Evolutionary conservation across 2,113 vertebrate species (phyloP).

Genomic region (Halichoerus grypus): DNA sequence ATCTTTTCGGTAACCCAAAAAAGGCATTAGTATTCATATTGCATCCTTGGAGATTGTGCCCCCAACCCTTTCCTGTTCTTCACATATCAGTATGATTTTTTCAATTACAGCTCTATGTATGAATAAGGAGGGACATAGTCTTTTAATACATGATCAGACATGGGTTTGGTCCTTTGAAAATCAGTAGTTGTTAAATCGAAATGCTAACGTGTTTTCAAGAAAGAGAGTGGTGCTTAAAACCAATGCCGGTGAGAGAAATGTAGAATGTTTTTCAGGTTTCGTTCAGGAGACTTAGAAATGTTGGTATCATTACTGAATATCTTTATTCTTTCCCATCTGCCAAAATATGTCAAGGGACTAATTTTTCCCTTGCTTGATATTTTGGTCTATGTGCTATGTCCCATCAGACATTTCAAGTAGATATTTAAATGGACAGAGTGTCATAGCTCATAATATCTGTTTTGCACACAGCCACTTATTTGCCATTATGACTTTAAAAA

Average conservation of each 20-base stretch:
- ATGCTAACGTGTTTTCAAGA: conserved; percentile 51
- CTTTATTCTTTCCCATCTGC: conserved; percentile 64
- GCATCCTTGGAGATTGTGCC: neutral
- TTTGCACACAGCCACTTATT: neutral
- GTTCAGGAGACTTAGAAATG: conserved; percentile 24
- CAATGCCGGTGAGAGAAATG: neutral
- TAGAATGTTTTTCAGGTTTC: neutral
- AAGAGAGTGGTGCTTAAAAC: conserved; percentile 41
- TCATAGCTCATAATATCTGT: conserved; percentile 50
- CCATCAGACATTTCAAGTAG: conserved; percentile 52
- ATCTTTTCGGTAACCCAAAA: neutral
- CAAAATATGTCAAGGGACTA: conserved; percentile 45
- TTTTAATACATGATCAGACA: neutral
- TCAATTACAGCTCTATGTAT: neutral
- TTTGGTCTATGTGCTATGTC: conserved; percentile 12
- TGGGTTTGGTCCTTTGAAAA: conserved; percentile 30
- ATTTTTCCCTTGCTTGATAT: conserved; percentile 52
- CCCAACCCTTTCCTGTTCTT: neutral
- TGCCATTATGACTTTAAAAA: conserved; percentile 3
- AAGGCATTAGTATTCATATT: neutral
- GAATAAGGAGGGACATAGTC: neutral
- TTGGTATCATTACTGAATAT: conserved; percentile 48
- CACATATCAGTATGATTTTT: conserved; percentile 37
- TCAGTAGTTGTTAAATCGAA: conserved; percentile 37
- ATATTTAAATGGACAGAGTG: conserved; percentile 50